Evolutionary conservation across 2,888 invertebrate species (phyloP).

Genomic region (Ormyrus pomaceus): DNA sequence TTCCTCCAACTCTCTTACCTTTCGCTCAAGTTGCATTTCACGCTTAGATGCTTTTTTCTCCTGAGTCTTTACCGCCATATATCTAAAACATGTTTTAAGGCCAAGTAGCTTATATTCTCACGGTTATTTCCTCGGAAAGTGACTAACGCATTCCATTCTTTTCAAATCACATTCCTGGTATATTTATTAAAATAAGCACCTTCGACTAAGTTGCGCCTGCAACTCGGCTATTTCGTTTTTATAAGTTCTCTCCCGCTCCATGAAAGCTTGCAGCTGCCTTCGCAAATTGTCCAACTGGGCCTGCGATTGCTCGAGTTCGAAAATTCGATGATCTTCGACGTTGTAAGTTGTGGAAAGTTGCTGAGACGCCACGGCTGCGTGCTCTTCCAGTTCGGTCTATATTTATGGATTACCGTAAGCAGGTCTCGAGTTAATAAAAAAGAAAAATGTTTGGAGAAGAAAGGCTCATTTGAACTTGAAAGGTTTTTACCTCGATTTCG

Average conservation of each 20-base stretch:
- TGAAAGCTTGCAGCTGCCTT: conserved; percentile 66
- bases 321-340: conserved; percentile 60
- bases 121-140: background rate
- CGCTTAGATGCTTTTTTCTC: conserved; percentile 68
- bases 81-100: conserved; percentile 58
- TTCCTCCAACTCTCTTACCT: conserved; percentile 68
- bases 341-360: conserved; percentile 45
- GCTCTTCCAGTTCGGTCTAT: conserved; percentile 68
- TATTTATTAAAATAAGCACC: conserved; percentile 54
- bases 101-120: background rate
- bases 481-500: conserved; percentile 59
- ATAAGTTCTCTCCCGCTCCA: conserved; percentile 74
- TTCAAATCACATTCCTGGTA: background rate
- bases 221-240: conserved; percentile 78
- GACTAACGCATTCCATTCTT: background rate
- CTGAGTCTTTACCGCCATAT: conserved; percentile 69
- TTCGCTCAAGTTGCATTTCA: conserved; percentile 68
- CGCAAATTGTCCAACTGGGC: conserved; percentile 64
- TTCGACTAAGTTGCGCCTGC: conserved; percentile 75
- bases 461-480: background rate
- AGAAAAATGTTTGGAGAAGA: background rate
- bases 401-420: background rate
- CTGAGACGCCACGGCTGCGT: conserved; percentile 58
- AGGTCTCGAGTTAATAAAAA: background rate
- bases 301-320: conserved; percentile 64